Base-by-base conservation (phyloP, 2,888 invertebrate genomes). In the Stenodema calcarata region DNA sequence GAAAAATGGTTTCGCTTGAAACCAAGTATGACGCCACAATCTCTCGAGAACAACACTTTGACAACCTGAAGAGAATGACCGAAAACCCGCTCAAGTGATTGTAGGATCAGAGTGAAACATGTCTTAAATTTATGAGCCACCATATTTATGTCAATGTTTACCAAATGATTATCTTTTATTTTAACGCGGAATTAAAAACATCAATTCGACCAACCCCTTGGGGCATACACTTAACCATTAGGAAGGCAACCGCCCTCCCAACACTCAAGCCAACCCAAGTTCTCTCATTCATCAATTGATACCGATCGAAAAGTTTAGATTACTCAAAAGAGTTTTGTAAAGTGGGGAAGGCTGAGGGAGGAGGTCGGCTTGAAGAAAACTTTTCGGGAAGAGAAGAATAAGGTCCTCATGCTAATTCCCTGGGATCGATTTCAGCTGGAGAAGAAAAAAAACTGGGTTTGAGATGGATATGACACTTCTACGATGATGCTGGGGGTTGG, bases 231-330 rank as follows among this genome's bases (percentile, higher is more conserved):
- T 0, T 12, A 18, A 27, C 62, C 62, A 62, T 62, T 62, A 62
- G 62, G 23, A 6, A 9, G 62, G 2, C 35, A 7, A 7, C 44
- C 78, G 7, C 18, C 41, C 2, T 12, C 78, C 23, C 9, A 16
- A 27, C 54, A 80, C 80, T 80, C 27, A 28, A 80, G 28, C 50
- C 28, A 27, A 50, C 18, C 80, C 18, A 80, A 80, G 80, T 80
- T 80, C 80, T 54, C 54, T 50, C 80, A 80, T 80, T 80, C 80
- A 54, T 80, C 80, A 80, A 80, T 78, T 80, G 80, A 80, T 80
- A 80, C 80, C 80, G 80, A 80, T 80, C 80, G 50, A 54, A 80
- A 80, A 80, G 80, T 80, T 80, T 80, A 80, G 80, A 80, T 80
- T 80, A 80, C 80, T 54, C 54, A 80, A 80, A 73, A 80, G 80